Percentiles rank a stretch among this genome's conserved stretches.
phyloP scores from a whole-genome alignment of 1,140 invertebrate genomes.

The Chionoecetes opilio region DNA sequence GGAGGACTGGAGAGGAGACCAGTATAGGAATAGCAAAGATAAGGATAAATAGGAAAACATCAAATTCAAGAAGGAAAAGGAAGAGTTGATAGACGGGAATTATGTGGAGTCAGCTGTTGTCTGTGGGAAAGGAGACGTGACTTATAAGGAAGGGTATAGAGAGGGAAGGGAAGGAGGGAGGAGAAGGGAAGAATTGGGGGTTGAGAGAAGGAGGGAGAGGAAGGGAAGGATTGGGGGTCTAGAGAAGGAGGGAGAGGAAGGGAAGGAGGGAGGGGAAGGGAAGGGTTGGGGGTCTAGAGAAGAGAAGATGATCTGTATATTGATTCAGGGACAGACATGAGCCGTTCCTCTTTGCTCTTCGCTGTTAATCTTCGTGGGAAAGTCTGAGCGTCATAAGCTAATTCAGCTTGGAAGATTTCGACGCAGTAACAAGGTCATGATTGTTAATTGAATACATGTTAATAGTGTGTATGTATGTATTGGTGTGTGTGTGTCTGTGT shows the following conservation, averaged over 20 bases:
- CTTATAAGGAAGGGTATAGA: background rate
- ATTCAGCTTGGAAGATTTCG: no score
- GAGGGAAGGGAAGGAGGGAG: background rate
- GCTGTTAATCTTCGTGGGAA: background rate
- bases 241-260: background rate
- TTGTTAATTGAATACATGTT: no score
- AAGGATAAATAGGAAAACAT: background rate
- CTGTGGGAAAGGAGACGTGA: background rate
- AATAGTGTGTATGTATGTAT: no score
- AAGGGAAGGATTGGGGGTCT: background rate
- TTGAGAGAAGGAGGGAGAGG: background rate
- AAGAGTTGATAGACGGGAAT: background rate
- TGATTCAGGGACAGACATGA: background rate
- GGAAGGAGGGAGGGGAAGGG: background rate
- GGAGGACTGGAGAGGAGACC: background rate
- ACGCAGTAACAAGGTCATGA: no score
- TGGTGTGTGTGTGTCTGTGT: no score
- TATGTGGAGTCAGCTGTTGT: background rate
- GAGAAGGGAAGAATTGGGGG: background rate
- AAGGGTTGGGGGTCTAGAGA: background rate
- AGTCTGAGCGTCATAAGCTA: background rate
- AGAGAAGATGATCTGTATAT: background rate
- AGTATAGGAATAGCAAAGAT: background rate
- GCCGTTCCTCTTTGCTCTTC: background rate
- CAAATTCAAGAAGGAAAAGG: background rate